Conservation (phyloP, 2,113 vertebrate species). For the Scomber colias region DNA sequence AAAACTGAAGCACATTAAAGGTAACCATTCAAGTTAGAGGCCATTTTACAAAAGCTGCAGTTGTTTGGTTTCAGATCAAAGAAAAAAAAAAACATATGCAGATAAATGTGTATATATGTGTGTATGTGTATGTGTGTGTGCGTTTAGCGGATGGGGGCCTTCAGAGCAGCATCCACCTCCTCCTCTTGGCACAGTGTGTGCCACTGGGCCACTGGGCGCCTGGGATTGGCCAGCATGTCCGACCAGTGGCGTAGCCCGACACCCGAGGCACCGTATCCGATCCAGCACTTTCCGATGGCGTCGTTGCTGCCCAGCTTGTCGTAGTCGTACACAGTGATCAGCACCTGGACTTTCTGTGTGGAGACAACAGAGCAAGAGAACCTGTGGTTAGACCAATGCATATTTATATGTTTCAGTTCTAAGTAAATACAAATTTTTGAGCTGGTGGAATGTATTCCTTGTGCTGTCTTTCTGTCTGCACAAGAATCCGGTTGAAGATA, state of each 20-base stretch:
- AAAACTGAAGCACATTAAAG: slow-evolving; percentile 1
- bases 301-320: slow-evolving; percentile 89
- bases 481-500: too few species aligned
- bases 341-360: slow-evolving; percentile 85
- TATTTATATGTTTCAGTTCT: too few species aligned
- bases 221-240: slow-evolving; percentile 91
- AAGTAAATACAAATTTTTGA: too few species aligned
- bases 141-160: slow-evolving; percentile 85
- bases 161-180: slow-evolving; percentile 86
- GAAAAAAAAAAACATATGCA: neutral
- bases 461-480: too few species aligned
- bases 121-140: neutral
- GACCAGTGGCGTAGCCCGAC: slow-evolving; percentile 91
- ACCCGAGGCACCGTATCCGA: slow-evolving; percentile 87
- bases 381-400: too few species aligned
- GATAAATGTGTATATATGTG: neutral
- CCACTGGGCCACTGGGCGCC: slow-evolving; percentile 91
- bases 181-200: slow-evolving; percentile 87
- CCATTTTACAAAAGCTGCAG: slow-evolving; percentile 5
- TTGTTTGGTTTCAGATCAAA: slow-evolving; percentile 6
- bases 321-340: slow-evolving; percentile 85
- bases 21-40: neutral
- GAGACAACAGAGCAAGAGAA: neutral
- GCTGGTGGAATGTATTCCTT: too few species aligned
- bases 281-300: slow-evolving; percentile 88